Evolutionary conservation across 2,888 invertebrate genomes (phyloP).

Genomic region (Plusia festucae): DNA sequence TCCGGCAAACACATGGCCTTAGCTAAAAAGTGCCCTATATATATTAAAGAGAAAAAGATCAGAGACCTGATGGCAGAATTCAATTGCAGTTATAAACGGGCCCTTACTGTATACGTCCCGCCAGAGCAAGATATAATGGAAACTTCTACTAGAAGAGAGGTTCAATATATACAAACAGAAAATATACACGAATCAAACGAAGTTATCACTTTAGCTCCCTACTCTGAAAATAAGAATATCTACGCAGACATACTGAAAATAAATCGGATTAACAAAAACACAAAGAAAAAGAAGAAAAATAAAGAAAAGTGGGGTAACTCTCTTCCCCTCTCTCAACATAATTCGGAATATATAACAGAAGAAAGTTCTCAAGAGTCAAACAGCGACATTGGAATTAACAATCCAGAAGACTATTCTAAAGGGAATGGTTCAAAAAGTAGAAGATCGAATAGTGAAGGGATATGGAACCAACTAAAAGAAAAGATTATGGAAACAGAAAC

Average conservation of each 20-base stretch:
- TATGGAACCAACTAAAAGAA: not conserved
- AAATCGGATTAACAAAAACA: not conserved
- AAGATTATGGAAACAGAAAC: not conserved
- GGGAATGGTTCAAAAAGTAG: too few relatives aligned
- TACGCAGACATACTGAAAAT: not conserved
- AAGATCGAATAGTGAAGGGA: not conserved
- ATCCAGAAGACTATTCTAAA: too few relatives aligned
- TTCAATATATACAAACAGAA: too few relatives aligned
- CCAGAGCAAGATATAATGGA: not conserved
- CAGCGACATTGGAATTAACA: not conserved
- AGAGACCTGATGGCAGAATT: constrained; percentile 9
- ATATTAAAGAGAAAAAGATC: not conserved
- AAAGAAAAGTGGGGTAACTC: not conserved
- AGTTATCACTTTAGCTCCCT: too few relatives aligned
- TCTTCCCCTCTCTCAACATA: too few relatives aligned
- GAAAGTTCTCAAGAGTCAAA: not conserved
- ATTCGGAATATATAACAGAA: too few relatives aligned
- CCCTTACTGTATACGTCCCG: not conserved
- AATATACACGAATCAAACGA: too few relatives aligned
- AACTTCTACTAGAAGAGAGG: too few relatives aligned
- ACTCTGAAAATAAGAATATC: too few relatives aligned
- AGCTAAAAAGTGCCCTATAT: not conserved
- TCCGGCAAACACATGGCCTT: constrained; percentile 5
- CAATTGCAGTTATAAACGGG: constrained; percentile 5
- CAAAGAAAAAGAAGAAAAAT: not conserved